Conservation (phyloP, 2,797 vertebrate species). For the Catamblyrhynchus diadema region DNA sequence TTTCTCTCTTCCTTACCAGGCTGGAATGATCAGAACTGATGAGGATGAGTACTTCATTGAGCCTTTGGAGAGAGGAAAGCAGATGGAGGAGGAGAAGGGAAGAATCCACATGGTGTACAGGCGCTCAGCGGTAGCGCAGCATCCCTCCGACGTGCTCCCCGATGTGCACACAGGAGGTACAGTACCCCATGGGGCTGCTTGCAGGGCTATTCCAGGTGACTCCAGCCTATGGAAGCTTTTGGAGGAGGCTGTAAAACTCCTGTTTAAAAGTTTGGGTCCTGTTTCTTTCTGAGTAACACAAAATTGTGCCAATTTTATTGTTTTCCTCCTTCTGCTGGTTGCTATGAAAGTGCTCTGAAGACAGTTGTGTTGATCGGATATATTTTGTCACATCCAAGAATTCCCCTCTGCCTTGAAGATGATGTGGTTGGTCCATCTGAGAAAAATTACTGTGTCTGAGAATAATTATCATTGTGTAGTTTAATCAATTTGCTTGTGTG, state of each 20-base stretch:
- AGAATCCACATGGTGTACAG: slow-evolving; percentile 93
- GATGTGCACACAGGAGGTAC: slow-evolving; percentile 80
- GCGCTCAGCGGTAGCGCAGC: slow-evolving; percentile 80
- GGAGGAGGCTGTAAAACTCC: not conserved
- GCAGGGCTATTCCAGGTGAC: not conserved
- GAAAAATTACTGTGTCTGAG: not conserved
- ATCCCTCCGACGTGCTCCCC: slow-evolving; percentile 58
- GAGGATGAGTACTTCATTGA: slow-evolving; percentile 97
- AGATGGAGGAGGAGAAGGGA: slow-evolving; percentile 89
- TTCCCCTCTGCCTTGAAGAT: not conserved
- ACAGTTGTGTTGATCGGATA: accelerated
- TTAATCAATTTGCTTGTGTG: not conserved
- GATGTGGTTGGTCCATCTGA: not conserved
- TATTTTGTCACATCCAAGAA: not conserved
- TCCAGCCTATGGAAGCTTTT: not conserved
- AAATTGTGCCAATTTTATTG: not conserved
- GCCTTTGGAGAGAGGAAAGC: slow-evolving; percentile 90
- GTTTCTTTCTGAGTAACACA: not conserved
- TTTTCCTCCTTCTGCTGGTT: not conserved
- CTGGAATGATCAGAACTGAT: slow-evolving; percentile 94
- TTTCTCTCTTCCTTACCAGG: slow-evolving; percentile 70
- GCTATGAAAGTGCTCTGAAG: not conserved
- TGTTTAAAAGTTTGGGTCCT: not conserved
- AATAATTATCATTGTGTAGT: not conserved
- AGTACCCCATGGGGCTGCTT: not conserved